Percentiles rank a stretch among this genome's conserved stretches.
phyloP scores from a whole-genome alignment of 1,140 invertebrate genomes.

The Hylyphantes graminicola region DNA sequence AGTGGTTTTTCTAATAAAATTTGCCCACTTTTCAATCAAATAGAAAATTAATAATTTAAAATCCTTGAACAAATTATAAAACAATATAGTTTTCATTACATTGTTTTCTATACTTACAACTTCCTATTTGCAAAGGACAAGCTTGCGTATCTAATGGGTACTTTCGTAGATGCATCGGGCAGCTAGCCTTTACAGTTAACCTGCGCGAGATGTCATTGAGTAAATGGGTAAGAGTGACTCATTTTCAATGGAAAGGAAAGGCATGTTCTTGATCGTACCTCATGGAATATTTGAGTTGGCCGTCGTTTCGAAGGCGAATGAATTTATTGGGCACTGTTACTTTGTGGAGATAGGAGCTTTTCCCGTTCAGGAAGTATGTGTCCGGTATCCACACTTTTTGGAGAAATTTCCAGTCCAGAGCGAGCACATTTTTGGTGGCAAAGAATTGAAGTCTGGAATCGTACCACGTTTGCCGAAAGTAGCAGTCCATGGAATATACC shows the following conservation, averaged over 20 bases:
- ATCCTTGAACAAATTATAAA: not conserved
- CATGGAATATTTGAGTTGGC: slow-evolving; percentile 69
- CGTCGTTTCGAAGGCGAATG: slow-evolving; percentile 68
- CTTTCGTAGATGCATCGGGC: slow-evolving; percentile 69
- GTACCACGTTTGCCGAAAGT: slow-evolving; percentile 75
- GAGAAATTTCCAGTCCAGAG: slow-evolving; percentile 71
- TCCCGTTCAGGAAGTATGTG: slow-evolving; percentile 75
- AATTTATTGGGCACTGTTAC: slow-evolving; percentile 70
- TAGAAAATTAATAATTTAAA: not conserved
- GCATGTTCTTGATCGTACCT: slow-evolving; percentile 64
- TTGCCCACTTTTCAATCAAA: no score
- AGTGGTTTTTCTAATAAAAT: no score
- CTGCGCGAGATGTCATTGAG: slow-evolving; percentile 62
- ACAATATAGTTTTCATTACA: not conserved
- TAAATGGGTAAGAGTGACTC: not conserved
- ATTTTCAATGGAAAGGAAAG: not conserved
- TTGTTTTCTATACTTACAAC: slow-evolving; percentile 63
- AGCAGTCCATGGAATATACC: slow-evolving; percentile 75
- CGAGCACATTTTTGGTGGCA: slow-evolving; percentile 67
- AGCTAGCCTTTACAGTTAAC: slow-evolving; percentile 69
- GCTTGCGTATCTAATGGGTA: slow-evolving; percentile 69
- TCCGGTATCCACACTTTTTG: slow-evolving; percentile 75
- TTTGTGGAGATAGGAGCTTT: slow-evolving; percentile 69
- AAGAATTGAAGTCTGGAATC: slow-evolving; percentile 72
- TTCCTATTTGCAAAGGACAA: slow-evolving; percentile 69